These are phyloP conservation scores for Montipora efflorescens DNA, from an alignment of 64 coral and sea anemone genomes.

Conservation along the genomic window DNA sequence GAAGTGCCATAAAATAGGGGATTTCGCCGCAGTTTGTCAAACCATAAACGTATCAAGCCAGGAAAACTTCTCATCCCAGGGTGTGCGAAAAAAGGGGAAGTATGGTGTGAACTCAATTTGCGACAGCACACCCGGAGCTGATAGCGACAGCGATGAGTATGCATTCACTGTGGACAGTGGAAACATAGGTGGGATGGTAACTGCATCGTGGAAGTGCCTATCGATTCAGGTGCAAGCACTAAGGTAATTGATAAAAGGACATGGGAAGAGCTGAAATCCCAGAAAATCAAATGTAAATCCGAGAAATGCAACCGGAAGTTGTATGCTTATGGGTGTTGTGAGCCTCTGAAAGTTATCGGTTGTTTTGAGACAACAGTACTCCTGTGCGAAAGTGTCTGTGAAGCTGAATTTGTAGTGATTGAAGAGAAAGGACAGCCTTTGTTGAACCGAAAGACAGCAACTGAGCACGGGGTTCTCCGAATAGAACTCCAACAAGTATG, in stretches of 20 bases:
- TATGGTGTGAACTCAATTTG: no score
- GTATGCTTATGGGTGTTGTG: slow-evolving; percentile 28
- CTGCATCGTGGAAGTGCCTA: not conserved
- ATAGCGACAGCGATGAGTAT: not conserved
- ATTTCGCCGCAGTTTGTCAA: no score
- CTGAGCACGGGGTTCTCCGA: not conserved
- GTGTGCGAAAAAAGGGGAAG: no score
- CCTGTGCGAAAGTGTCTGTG: not conserved
- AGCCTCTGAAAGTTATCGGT: slow-evolving; percentile 30
- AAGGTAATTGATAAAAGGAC: not conserved
- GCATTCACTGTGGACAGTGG: not conserved
- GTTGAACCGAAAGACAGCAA: not conserved
- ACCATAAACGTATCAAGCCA: no score
- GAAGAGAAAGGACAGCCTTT: slow-evolving; percentile 19
- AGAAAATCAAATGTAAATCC: not conserved
- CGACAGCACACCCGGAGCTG: no score
- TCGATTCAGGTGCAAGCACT: not conserved
- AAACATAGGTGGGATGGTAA: no score
- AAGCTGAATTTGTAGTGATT: slow-evolving; percentile 12
- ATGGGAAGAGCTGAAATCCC: not conserved
- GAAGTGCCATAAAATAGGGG: no score
- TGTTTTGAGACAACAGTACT: not conserved
- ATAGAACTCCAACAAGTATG: not conserved
- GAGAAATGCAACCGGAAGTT: not conserved
- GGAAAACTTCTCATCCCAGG: no score